phyloP scores from a whole-genome alignment of 2,888 invertebrate species.

The Aphodius granarius region DNA sequence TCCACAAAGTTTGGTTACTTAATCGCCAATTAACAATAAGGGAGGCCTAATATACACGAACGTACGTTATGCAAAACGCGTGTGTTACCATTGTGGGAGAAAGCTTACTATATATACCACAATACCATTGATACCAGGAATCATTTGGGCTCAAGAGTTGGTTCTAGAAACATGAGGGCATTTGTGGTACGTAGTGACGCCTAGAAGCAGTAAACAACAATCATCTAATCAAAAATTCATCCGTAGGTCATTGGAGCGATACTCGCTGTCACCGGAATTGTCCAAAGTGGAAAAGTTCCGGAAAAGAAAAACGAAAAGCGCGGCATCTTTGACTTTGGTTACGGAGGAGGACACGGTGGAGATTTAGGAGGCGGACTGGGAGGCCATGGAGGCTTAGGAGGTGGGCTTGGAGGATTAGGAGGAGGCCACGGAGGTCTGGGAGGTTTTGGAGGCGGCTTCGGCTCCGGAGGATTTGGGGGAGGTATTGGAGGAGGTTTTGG shows the following conservation, averaged over 20 bases:
- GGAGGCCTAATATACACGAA: background rate
- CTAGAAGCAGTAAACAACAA: background rate
- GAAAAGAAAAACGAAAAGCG: constrained; percentile 28
- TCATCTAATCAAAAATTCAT: background rate
- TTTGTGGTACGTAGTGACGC: constrained; percentile 1
- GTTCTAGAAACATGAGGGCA: background rate
- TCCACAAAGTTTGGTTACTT: background rate
- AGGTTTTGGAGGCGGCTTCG: constrained; percentile 13
- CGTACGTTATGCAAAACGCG: background rate
- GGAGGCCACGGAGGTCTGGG: constrained; percentile 18
- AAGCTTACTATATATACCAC: background rate
- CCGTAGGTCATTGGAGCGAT: constrained; percentile 43
- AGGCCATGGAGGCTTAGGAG: constrained; percentile 13
- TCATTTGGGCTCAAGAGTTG: background rate
- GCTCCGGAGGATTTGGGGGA: constrained; percentile 11
- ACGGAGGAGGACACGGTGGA: constrained; percentile 18
- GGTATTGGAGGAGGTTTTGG: constrained; percentile 16
- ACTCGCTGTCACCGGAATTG: constrained; percentile 34
- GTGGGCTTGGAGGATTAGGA: constrained; percentile 18
- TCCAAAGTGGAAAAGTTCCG: constrained; percentile 30
- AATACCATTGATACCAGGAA: background rate
- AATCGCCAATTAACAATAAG: background rate
- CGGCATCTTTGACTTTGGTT: constrained; percentile 32
- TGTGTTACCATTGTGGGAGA: background rate
- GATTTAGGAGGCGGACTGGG: constrained; percentile 19